These are phyloP conservation scores for Diprion similis DNA, from an alignment of 1,140 invertebrate genomes.

Conservation along the genomic window DNA sequence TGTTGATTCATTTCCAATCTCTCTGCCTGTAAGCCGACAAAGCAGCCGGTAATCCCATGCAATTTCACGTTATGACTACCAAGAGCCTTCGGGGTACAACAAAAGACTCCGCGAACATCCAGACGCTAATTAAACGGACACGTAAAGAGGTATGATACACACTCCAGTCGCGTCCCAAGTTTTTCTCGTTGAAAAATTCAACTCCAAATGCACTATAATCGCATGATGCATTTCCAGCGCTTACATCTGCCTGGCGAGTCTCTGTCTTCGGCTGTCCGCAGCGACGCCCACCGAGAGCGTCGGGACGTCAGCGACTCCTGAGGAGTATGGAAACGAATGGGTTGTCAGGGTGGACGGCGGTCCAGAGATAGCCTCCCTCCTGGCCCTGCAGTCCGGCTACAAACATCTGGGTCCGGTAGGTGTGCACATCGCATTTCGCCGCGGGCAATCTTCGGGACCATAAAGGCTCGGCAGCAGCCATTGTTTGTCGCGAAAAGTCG, in stretches of 20 bases:
- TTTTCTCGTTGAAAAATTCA: too few relatives aligned
- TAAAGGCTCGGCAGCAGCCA: background rate
- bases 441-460: background rate
- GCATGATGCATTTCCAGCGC: background rate
- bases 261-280: background rate
- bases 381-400: slow-evolving; percentile 62
- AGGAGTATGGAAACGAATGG: slow-evolving; percentile 63
- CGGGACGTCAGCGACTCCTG: slow-evolving; percentile 22
- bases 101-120: background rate
- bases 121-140: background rate
- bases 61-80: background rate
- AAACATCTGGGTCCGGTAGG: slow-evolving; percentile 59
- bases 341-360: slow-evolving; percentile 63
- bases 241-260: background rate
- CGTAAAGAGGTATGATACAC: too few relatives aligned
- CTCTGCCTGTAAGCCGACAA: background rate
- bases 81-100: background rate
- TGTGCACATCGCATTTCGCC: slow-evolving; percentile 14
- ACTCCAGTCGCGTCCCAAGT: too few relatives aligned
- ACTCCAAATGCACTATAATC: too few relatives aligned
- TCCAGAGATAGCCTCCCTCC: slow-evolving; percentile 51
- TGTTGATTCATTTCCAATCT: background rate
- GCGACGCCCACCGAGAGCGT: background rate
- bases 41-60: background rate
- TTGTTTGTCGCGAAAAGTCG: too few relatives aligned